phyloP scores from a whole-genome alignment of 2,797 vertebrate genomes.

The Alcedo quadribrachys region DNA sequence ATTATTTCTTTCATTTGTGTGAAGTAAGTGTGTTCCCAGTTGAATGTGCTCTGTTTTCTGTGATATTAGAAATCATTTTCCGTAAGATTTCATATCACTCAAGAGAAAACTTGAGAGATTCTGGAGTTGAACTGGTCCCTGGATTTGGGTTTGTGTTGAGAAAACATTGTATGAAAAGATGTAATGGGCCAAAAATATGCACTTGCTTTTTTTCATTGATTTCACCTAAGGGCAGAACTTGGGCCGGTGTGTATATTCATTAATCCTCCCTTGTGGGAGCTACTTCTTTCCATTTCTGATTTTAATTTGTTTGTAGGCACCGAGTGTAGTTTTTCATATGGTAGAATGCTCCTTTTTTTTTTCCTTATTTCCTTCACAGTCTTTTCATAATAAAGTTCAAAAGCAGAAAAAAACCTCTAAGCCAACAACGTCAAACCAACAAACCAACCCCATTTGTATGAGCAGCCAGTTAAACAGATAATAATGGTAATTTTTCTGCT shows the following conservation, averaged over 20 bases:
- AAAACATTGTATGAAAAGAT: constrained; percentile 28
- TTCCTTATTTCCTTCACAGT: background rate
- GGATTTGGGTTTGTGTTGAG: constrained; percentile 57
- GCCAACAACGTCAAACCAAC: background rate
- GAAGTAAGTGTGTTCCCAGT: constrained; percentile 62
- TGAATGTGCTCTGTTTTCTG: constrained; percentile 41
- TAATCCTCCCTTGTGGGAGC: constrained; percentile 43
- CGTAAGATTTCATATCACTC: constrained; percentile 63
- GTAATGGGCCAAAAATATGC: constrained; percentile 39
- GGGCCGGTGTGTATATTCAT: background rate
- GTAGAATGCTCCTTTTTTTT: constrained; percentile 1
- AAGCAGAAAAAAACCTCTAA: background rate
- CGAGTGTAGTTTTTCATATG: background rate
- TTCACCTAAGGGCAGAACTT: constrained; percentile 50
- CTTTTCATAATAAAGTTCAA: constrained; percentile 4
- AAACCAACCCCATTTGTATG: background rate
- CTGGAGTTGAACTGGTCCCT: constrained; percentile 58
- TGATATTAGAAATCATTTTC: constrained; percentile 68
- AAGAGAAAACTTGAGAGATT: constrained; percentile 63
- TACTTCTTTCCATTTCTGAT: constrained; percentile 43
- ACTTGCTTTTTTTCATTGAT: constrained; percentile 23
- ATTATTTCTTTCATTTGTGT: constrained; percentile 72
- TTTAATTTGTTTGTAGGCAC: constrained; percentile 56
- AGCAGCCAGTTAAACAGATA: constrained; percentile 35
- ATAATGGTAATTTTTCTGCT: constrained; percentile 56